A percentile compares a stretch with the other conserved stretches of the same genome.
Evolutionary conservation across 2,113 vertebrate genomes (phyloP).

Genomic region (Megatriorchis doriae): DNA sequence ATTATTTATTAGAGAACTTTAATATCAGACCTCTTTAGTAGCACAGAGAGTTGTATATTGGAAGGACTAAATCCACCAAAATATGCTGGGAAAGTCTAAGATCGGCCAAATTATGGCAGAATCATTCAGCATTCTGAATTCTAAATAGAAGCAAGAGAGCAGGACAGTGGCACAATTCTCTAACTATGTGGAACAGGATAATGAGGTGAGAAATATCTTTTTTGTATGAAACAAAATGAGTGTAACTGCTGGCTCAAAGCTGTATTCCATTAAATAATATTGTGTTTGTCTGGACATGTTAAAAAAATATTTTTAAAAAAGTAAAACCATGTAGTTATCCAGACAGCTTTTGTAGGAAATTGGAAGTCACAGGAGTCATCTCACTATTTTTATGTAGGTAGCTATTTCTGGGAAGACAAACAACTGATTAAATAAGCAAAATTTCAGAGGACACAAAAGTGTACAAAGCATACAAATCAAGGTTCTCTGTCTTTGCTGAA

Average conservation of each 20-base stretch:
- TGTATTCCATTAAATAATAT: not conserved
- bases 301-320: not conserved
- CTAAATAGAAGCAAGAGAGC: not conserved
- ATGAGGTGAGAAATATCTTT: not conserved
- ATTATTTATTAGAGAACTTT: not conserved
- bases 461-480: not conserved
- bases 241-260: not conserved
- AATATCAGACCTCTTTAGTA: not conserved
- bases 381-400: not conserved
- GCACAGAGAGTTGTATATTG: not conserved
- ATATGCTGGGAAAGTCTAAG: not conserved
- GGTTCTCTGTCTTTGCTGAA: not conserved
- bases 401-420: not conserved
- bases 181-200: not conserved
- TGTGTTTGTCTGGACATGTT: not conserved
- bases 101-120: not conserved
- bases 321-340: not conserved
- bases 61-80: not conserved
- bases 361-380: not conserved
- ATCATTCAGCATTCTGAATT: not conserved
- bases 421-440: not conserved
- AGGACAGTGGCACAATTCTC: not conserved
- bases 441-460: not conserved
- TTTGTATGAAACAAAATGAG: not conserved
- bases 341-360: not conserved